Conservation (phyloP, 2,797 vertebrate species). For the Petrocephalus sullivani region DNA sequence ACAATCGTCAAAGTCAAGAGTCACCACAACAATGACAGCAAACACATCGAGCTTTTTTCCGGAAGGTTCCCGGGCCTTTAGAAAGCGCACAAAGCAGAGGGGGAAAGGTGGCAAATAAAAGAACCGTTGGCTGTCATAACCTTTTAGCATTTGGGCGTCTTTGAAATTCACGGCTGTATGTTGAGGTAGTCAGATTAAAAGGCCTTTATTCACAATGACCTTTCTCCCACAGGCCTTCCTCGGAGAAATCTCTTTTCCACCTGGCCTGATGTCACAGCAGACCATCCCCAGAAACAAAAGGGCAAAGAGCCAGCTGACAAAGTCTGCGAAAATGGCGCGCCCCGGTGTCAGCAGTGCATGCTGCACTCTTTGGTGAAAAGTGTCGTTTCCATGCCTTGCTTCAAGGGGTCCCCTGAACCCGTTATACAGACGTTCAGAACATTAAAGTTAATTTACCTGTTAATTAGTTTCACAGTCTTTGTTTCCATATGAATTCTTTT, state of each 20-base stretch:
- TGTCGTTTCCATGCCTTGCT: not conserved
- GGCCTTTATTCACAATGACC: slow-evolving; percentile 64
- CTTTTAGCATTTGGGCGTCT: slow-evolving; percentile 47
- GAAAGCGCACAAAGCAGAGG: slow-evolving; percentile 23
- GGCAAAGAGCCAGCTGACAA: slow-evolving; percentile 64
- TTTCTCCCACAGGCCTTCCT: slow-evolving; percentile 57
- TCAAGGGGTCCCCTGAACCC: not conserved
- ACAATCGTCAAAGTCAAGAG: slow-evolving; percentile 11
- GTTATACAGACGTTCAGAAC: not conserved
- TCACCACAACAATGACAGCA: slow-evolving; percentile 12
- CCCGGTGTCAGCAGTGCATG: slow-evolving; percentile 45
- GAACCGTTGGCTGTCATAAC: slow-evolving; percentile 47
- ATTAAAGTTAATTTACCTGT: not conserved
- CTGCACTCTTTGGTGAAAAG: slow-evolving; percentile 42
- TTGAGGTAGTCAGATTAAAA: slow-evolving; percentile 60
- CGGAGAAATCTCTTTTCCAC: slow-evolving; percentile 51
- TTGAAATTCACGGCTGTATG: slow-evolving; percentile 61
- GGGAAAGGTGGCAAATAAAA: not conserved
- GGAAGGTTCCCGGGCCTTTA: slow-evolving; percentile 35
- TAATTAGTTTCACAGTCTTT: not conserved
- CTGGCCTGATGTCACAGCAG: slow-evolving; percentile 9
- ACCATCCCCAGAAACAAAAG: slow-evolving; percentile 62
- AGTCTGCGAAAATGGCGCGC: slow-evolving; percentile 60
- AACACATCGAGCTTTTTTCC: slow-evolving; percentile 50
- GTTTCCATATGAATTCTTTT: not conserved